Base-by-base conservation (phyloP, 2,888 invertebrate genomes). In the Diaprepes abbreviatus region DNA sequence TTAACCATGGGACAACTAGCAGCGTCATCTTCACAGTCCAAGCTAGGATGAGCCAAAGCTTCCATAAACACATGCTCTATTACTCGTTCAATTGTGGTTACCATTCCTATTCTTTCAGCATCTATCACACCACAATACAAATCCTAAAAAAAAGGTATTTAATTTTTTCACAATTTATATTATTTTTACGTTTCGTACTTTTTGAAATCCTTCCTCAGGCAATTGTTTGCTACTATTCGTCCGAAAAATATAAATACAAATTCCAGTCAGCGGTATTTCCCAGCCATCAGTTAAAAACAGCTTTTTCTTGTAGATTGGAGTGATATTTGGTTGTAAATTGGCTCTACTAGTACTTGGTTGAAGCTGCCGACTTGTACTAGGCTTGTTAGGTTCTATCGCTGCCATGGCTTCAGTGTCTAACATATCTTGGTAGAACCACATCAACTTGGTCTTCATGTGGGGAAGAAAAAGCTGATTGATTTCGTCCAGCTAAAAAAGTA, bases 151-250 rank as follows among this genome's bases (percentile, higher is more conserved):
- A 24, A 9, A 16, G n/a, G 40, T 17, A 2, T 16, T 17, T 16
- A 10, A 36, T n/a, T n/a, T n/a, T n/a, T n/a, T n/a, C n/a, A n/a
- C n/a, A n/a, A n/a, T n/a, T n/a, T n/a, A n/a, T n/a, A n/a, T n/a
- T n/a, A 17, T 35, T 50, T 3, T 21, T 19, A 28, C n/a, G 50
- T 31, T 24, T 58, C 38, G 67, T 69, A 87, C 95, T 85, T 94
- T 95, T 82, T 95, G 95, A 79, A 95, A 95, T n/a, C 95, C 95
- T 85, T 96, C 95, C 82, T 95, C 95, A 0, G 95, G 95, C 74
- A 96, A 83, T 81, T 94, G 94, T 79, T 95, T 95, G 73, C 91
- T 89, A 38, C 91, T 92, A 80, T 91, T 94, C 50, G 94, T 91
- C 74, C 95, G 88, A 81, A 94, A 93, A 87, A 95, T 94, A 79